Percentiles rank a stretch among this genome's conserved stretches.
phyloP scores from a whole-genome alignment of 2,797 vertebrate species.

The Anableps anableps region DNA sequence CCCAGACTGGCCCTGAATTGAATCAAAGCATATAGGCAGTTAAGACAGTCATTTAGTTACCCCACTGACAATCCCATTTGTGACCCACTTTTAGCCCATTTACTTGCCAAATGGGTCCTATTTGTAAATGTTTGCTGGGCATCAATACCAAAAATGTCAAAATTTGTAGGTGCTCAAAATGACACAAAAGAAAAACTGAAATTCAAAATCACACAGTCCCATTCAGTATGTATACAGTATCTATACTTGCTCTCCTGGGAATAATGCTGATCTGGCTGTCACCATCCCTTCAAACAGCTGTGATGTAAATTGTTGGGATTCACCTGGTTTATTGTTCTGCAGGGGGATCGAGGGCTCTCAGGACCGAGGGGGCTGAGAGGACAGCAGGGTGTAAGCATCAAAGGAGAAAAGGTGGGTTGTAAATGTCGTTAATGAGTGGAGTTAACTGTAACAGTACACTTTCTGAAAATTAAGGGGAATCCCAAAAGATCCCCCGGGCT shows the following conservation, averaged over 20 bases:
- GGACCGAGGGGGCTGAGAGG: constrained; percentile 86
- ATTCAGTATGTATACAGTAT: constrained; percentile 32
- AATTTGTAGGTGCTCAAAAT: neutral
- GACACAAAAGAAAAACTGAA: constrained; percentile 8
- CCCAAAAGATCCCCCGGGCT: constrained; percentile 30
- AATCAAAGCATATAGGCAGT: neutral
- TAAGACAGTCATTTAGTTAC: neutral
- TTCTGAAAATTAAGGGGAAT: constrained; percentile 61
- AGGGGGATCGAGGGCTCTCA: constrained; percentile 88
- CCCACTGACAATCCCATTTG: neutral
- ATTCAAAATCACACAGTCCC: constrained; percentile 7
- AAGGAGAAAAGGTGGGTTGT: constrained; percentile 89
- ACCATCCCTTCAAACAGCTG: constrained; percentile 35
- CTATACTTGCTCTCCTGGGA: constrained; percentile 26
- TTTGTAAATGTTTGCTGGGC: too few species aligned
- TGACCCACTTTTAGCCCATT: neutral
- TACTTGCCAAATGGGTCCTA: neutral
- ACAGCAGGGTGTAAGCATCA: constrained; percentile 86
- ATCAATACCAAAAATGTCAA: neutral
- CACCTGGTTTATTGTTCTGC: constrained; percentile 60
- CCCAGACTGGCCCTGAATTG: neutral
- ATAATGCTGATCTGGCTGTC: constrained; percentile 56
- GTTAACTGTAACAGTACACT: constrained; percentile 24
- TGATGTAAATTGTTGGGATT: constrained; percentile 38
- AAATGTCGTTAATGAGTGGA: constrained; percentile 62